Conservation (phyloP, 2,888 invertebrate species). For the Napeogenes sylphis region DNA sequence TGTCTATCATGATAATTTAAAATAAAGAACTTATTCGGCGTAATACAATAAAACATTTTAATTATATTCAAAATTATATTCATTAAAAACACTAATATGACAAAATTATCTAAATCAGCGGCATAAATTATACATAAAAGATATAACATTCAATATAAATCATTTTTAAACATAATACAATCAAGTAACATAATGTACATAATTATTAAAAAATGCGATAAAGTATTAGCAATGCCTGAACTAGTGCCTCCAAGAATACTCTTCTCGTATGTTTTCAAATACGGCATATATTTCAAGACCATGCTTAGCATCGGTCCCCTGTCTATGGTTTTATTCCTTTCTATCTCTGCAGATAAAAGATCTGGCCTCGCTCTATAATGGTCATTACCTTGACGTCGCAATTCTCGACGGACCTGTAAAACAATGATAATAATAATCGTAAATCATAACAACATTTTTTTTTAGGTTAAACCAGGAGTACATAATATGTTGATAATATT, state of each 20-base stretch:
- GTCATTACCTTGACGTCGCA: conserved; percentile 18
- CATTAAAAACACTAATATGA: conserved; percentile 3
- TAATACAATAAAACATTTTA: background rate
- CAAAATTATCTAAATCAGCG: no score
- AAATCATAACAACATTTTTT: background rate
- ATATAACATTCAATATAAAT: no score
- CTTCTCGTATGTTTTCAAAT: conserved; percentile 52
- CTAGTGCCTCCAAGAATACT: conserved; percentile 34
- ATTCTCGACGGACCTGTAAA: conserved; percentile 40
- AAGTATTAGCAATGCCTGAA: background rate
- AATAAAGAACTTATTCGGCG: no score
- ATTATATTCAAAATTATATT: background rate
- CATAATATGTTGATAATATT: no score
- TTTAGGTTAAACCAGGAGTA: no score
- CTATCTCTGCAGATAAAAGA: conserved; percentile 19
- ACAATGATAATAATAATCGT: background rate
- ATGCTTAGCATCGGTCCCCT: conserved; percentile 51
- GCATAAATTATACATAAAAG: no score
- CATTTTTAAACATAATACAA: background rate
- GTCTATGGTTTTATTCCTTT: conserved; percentile 38
- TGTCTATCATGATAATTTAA: no score
- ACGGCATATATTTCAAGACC: conserved; percentile 57
- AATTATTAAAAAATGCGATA: background rate
- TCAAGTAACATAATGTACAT: conserved; percentile 1
- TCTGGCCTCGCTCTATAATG: background rate